These are phyloP conservation scores for Hyposmocoma kahamanoa DNA, from an alignment of 1,140 invertebrate species.

Conservation along the genomic window DNA sequence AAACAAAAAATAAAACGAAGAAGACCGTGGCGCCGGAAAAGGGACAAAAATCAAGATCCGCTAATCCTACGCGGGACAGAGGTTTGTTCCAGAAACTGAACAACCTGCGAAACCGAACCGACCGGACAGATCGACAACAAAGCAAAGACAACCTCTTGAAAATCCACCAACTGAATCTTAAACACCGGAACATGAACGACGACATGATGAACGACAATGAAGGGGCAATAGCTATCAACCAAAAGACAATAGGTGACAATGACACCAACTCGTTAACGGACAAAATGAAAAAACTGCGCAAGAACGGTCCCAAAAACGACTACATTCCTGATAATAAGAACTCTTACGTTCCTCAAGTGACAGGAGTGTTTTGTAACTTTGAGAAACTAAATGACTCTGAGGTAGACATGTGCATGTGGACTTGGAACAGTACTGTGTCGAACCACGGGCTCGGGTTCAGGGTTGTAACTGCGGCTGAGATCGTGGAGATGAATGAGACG, in stretches of 20 bases:
- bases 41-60: slow-evolving; percentile 50
- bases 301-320: slow-evolving; percentile 24
- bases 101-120: slow-evolving; percentile 41
- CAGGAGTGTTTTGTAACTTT: slow-evolving; percentile 62
- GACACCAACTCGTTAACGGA: slow-evolving; percentile 35
- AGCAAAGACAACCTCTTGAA: slow-evolving; percentile 47
- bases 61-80: slow-evolving; percentile 33
- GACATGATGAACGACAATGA: slow-evolving; percentile 66
- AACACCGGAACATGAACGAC: slow-evolving; percentile 21
- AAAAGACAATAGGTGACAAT: slow-evolving; percentile 35
- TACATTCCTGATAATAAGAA: slow-evolving; percentile 42
- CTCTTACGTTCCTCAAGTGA: slow-evolving; percentile 50
- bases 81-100: slow-evolving; percentile 49
- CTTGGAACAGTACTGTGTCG: slow-evolving; percentile 59
- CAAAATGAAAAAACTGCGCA: slow-evolving; percentile 41
- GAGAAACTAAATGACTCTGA: slow-evolving; percentile 34
- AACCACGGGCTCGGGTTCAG: slow-evolving; percentile 52
- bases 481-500: slow-evolving; percentile 42
- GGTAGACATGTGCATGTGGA: slow-evolving; percentile 59
- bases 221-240: slow-evolving; percentile 40
- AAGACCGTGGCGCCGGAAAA: slow-evolving; percentile 60
- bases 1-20: slow-evolving; percentile 52
- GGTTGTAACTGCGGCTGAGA: slow-evolving; percentile 42
- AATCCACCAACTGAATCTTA: slow-evolving; percentile 36
- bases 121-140: slow-evolving; percentile 29